Base-by-base conservation (phyloP, 2,888 invertebrate species). In the Mesochorus sp. region DNA sequence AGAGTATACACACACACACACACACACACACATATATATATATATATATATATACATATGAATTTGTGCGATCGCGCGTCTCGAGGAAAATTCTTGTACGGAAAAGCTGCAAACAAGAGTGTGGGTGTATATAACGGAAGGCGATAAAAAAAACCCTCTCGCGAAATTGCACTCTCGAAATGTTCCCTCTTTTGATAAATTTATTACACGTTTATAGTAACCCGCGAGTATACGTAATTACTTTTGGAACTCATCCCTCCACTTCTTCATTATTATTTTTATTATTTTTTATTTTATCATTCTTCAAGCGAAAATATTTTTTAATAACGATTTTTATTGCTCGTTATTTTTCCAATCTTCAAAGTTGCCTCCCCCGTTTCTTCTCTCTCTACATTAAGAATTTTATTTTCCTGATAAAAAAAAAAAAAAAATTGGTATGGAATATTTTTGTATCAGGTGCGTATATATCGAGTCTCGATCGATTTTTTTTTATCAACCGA, bases 111-210 rank as follows among this genome's bases (percentile, higher is more conserved):
- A 21, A 74, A 37, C 66, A 51, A 55, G 59, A 39, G 51, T 39
- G 39, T 49, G 19, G 10, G 57, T 12, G 49, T 24, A 26, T 17
- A 62, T 34, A 59, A 44, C n/a, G 10, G 24, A 28, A 55, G 26
- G 37, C 31, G 51, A 39, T 49, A 42, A 12, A 26, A 44, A 68
- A 55, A 44, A 68, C 21, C 26, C 4, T 19, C 24, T 12, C 31
- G 49, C 53, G 19, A 57, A 68, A 68, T 68, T 68, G 68, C 68
- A 17, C 68, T 55, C 44, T 57, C 57, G 24, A 57, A 68, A 68
- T 68, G 39, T 42, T 57, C 68, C 14, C 44, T 19, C n/a, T 47
- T n/a, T 31, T 44, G 42, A 68, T 68, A 31, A 57, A 68, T 68
- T 68, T 68, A 68, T 47, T n/a, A 57, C 67, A 21, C 51, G 39